Evolutionary conservation across 2,888 invertebrate species (phyloP).

Genomic region (Sinotaia quadrata): DNA sequence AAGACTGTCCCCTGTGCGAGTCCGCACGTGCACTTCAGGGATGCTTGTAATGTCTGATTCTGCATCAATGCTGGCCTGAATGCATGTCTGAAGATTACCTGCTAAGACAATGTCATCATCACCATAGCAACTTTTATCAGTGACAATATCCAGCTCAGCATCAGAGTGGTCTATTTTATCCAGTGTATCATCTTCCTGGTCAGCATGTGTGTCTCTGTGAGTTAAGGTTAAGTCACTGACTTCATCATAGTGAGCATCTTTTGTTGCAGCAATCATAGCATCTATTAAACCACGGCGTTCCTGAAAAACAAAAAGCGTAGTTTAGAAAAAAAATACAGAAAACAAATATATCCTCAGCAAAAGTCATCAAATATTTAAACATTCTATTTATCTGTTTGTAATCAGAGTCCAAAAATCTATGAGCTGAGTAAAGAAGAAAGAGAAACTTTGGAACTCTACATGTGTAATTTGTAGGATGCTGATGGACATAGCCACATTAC

Average conservation of each 20-base stretch:
- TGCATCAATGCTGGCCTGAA: not conserved
- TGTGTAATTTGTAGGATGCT: too few species aligned
- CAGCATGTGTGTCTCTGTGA: not conserved
- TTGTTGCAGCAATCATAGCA: conserved; percentile 24
- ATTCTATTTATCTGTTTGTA: too few species aligned
- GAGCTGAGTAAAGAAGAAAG: too few species aligned
- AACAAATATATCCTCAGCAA: too few species aligned
- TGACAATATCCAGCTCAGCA: not conserved
- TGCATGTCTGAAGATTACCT: not conserved
- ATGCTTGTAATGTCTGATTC: too few species aligned
- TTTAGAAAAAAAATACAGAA: not conserved
- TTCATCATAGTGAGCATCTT: not conserved
- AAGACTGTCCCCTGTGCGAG: not conserved
- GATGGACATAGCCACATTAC: too few species aligned
- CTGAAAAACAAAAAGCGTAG: not conserved
- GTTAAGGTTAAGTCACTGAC: not conserved
- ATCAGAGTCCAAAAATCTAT: too few species aligned
- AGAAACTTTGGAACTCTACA: too few species aligned
- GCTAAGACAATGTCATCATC: not conserved
- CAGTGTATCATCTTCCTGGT: not conserved
- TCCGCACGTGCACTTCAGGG: too few species aligned
- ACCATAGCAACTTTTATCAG: not conserved
- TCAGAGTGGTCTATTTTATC: not conserved
- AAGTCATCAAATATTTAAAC: too few species aligned
- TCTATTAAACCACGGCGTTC: conserved; percentile 15